Conservation (phyloP, 1,140 invertebrate species). For the Drosophila athabasca region DNA sequence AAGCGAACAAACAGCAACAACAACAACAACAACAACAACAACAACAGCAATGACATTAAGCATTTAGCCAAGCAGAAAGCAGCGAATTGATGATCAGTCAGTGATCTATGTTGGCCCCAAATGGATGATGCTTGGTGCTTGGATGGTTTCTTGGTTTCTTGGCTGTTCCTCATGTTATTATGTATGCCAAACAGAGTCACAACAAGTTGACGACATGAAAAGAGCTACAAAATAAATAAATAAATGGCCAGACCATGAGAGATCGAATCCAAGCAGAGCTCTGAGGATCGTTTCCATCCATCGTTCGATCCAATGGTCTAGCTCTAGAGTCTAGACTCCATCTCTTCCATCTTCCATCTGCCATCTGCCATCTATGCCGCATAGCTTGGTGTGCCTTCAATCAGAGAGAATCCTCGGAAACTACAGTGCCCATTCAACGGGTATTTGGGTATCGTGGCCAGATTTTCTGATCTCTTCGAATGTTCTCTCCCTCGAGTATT, state of each 20-base stretch:
- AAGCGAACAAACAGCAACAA: slow-evolving; percentile 23
- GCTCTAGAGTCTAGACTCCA: background rate
- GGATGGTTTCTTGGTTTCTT: slow-evolving; percentile 9
- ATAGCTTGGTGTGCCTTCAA: slow-evolving; percentile 70
- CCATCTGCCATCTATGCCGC: slow-evolving; percentile 28
- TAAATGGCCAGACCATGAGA: slow-evolving; percentile 55
- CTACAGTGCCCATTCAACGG: slow-evolving; percentile 1
- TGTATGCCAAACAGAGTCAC: slow-evolving; percentile 82
- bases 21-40: slow-evolving; percentile 38
- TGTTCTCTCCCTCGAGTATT: background rate
- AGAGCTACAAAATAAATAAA: slow-evolving; percentile 66
- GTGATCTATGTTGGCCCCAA: slow-evolving; percentile 66
- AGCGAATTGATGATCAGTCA: slow-evolving; percentile 73
- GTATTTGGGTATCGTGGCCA: background rate
- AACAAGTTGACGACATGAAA: slow-evolving; percentile 72
- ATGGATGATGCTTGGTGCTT: slow-evolving; percentile 25
- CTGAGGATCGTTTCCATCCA: slow-evolving; percentile 13
- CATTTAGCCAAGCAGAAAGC: slow-evolving; percentile 57
- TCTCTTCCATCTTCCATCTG: slow-evolving; percentile 11
- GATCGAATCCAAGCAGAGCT: slow-evolving; percentile 30
- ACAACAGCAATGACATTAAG: slow-evolving; percentile 58
- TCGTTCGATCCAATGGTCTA: slow-evolving; percentile 48
- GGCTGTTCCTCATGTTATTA: slow-evolving; percentile 55
- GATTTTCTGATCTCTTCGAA: too few species aligned
- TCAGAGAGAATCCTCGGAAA: slow-evolving; percentile 41